phyloP scores from a whole-genome alignment of 2,888 invertebrate species.

The Phania funesta region DNA sequence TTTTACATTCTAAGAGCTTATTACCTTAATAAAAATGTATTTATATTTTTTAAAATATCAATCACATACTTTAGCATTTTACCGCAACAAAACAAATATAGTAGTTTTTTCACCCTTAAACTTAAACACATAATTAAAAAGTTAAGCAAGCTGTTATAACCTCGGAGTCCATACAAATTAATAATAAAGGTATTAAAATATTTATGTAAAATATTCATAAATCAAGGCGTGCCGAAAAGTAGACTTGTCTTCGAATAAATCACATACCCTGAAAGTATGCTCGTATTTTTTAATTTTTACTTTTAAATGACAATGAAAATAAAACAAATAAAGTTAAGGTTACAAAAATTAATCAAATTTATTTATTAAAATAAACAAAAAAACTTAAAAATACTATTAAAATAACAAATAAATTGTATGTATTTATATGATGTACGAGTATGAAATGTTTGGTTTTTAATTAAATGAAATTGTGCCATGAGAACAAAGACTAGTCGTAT shows the following conservation, averaged over 20 bases:
- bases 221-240: background rate
- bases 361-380: background rate
- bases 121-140: no score
- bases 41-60: no score
- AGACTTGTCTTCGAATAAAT: background rate
- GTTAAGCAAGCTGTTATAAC: no score
- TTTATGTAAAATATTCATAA: no score
- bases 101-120: no score
- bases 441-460: slow-evolving; percentile 50
- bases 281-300: background rate
- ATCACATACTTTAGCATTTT: no score
- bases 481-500: background rate
- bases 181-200: no score
- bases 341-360: background rate
- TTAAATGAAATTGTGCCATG: slow-evolving; percentile 60
- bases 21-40: no score
- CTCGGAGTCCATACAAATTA: no score
- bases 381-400: background rate
- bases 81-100: no score
- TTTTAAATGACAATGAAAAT: background rate
- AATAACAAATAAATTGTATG: slow-evolving; percentile 4
- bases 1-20: no score
- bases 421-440: slow-evolving; percentile 19
- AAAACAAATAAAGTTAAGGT: background rate
- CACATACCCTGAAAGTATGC: background rate